A percentile compares a stretch with the other conserved stretches of the same genome.
Conservation (phyloP, 2,113 vertebrate genomes). For the Blennius ocellaris region DNA sequence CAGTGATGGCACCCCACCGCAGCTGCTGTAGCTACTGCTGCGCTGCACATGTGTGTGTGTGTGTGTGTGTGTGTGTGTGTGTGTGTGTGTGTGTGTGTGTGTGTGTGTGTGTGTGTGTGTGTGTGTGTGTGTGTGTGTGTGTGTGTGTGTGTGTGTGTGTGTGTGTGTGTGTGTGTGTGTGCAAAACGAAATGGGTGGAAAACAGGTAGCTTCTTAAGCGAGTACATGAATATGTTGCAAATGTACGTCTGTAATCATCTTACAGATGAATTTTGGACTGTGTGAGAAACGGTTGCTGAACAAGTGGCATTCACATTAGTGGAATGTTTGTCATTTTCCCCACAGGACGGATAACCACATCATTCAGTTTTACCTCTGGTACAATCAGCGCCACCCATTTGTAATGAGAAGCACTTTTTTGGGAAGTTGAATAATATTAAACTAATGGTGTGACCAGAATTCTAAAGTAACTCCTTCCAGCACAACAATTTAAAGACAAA, state of each 20-base stretch:
- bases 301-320: slow-evolving; percentile 44
- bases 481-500: background rate
- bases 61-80: too few relatives aligned
- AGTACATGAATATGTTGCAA: slow-evolving; percentile 20
- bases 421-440: background rate
- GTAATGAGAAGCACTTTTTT: background rate
- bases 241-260: slow-evolving; percentile 47
- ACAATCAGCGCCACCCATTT: background rate
- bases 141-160: too few relatives aligned
- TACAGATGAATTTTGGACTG: slow-evolving; percentile 9
- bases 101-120: too few relatives aligned
- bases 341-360: slow-evolving; percentile 31
- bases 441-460: background rate
- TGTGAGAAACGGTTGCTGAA: slow-evolving; percentile 4
- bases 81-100: too few relatives aligned
- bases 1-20: slow-evolving; percentile 70
- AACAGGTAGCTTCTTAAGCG: slow-evolving; percentile 58
- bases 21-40: slow-evolving; percentile 72
- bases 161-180: too few relatives aligned
- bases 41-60: slow-evolving; percentile 39
- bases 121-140: too few relatives aligned
- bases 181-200: slow-evolving; percentile 17
- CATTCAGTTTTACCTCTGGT: background rate
- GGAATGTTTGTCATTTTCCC: slow-evolving; percentile 60
- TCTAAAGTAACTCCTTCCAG: background rate